A percentile compares a stretch with the other conserved stretches of the same genome.
phyloP scores from a whole-genome alignment of 2,888 invertebrate species.

The Ferrisia virgata region DNA sequence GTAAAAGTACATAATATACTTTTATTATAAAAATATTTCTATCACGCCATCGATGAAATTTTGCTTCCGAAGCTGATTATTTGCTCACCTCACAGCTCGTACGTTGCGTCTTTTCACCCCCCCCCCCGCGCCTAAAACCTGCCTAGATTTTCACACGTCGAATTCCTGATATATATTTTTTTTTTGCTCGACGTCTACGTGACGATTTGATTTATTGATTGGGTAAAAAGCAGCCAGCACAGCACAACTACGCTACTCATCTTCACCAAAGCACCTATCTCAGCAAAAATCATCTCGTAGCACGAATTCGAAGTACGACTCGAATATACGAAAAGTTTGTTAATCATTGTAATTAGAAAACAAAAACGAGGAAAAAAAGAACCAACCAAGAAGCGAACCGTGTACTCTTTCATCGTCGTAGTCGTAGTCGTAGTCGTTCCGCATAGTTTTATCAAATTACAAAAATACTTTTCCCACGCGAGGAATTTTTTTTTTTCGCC shows the following conservation, averaged over 20 bases:
- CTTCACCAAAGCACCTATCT: no score
- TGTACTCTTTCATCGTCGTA: no score
- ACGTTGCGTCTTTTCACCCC: background rate
- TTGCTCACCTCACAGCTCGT: background rate
- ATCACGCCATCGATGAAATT: background rate
- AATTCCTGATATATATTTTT: background rate
- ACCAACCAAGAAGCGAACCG: background rate
- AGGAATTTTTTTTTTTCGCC: background rate
- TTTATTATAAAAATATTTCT: background rate
- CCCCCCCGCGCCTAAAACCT: no score
- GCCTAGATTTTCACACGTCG: no score
- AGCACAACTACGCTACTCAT: background rate
- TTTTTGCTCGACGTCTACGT: background rate
- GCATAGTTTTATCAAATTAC: background rate
- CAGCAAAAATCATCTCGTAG: background rate
- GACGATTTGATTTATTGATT: constrained; percentile 9
- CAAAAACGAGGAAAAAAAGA: background rate
- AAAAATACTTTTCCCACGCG: background rate
- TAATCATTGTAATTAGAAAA: background rate
- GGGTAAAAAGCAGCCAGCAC: no score
- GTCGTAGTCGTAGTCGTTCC: background rate
- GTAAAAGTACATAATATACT: no score
- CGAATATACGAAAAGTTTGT: background rate
- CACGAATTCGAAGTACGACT: background rate
- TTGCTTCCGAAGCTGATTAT: background rate